These are phyloP conservation scores for Xyrichtys novacula DNA, from an alignment of 2,797 vertebrate species.

Conservation along the genomic window DNA sequence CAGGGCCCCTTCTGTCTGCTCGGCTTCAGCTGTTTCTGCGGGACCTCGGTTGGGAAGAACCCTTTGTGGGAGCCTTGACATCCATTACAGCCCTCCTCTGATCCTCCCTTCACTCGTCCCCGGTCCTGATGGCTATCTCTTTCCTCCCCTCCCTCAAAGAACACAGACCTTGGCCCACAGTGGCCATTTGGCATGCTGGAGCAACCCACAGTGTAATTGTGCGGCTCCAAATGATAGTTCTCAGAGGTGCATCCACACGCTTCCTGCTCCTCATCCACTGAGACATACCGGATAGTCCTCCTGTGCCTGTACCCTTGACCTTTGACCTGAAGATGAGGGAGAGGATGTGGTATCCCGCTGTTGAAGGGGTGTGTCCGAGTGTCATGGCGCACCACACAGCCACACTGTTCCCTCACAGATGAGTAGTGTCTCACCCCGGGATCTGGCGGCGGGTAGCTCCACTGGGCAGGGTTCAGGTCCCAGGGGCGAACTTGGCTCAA, in stretches of 20 bases:
- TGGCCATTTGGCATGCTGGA: constrained; percentile 69
- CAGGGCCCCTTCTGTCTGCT: constrained; percentile 59
- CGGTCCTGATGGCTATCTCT: constrained; percentile 65
- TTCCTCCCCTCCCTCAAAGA: constrained; percentile 61
- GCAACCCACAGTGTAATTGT: constrained; percentile 27
- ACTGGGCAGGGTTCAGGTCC: constrained; percentile 71
- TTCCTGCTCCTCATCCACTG: constrained; percentile 64
- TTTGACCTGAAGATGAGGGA: constrained; percentile 81
- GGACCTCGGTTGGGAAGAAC: constrained; percentile 86
- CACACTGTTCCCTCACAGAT: constrained; percentile 78
- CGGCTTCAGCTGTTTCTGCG: constrained; percentile 74
- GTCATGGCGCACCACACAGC: constrained; percentile 67
- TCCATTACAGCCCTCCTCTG: constrained; percentile 72
- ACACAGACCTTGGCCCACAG: constrained; percentile 53
- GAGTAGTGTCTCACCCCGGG: constrained; percentile 70
- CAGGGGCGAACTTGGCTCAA: constrained; percentile 67
- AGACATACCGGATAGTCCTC: constrained; percentile 62
- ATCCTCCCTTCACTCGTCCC: constrained; percentile 58
- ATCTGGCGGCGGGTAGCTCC: constrained; percentile 66
- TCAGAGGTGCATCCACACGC: constrained; percentile 46
- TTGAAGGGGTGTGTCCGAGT: constrained; percentile 66
- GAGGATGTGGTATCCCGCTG: constrained; percentile 66
- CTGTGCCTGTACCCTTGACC: constrained; percentile 73
- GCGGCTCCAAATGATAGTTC: constrained; percentile 53
- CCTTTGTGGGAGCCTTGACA: constrained; percentile 41